These are phyloP conservation scores for Coronaproctus castanopsis DNA, from an alignment of 2,888 invertebrate species.

Conservation along the genomic window DNA sequence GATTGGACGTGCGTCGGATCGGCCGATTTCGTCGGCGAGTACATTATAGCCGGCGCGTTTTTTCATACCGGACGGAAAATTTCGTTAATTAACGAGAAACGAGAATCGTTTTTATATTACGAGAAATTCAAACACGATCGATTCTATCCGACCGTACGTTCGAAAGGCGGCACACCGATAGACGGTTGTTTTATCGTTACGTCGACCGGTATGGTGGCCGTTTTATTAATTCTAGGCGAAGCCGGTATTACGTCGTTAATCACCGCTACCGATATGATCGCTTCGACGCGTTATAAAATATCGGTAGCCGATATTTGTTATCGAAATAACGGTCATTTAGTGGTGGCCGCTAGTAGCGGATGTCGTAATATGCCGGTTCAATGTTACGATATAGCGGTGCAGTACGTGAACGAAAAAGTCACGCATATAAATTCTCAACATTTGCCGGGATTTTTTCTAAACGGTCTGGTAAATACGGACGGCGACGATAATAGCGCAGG, in stretches of 20 bases:
- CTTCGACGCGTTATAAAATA: conserved; percentile 49
- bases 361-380: conserved; percentile 47
- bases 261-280: conserved; percentile 38
- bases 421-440: conserved; percentile 42
- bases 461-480: conserved; percentile 23
- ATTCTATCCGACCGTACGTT: conserved; percentile 59
- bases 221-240: conserved; percentile 23
- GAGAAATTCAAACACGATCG: conserved; percentile 57
- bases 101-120: conserved; percentile 51
- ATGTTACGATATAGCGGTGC: conserved; percentile 43
- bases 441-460: conserved; percentile 48
- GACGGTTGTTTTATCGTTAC: conserved; percentile 62
- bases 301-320: conserved; percentile 60
- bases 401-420: conserved; percentile 38
- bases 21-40: conserved; percentile 51
- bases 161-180: conserved; percentile 64
- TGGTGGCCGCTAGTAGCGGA: conserved; percentile 57
- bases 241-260: conserved; percentile 27
- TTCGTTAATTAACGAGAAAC: conserved; percentile 47
- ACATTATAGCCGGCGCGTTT: conserved; percentile 62
- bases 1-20: conserved; percentile 58
- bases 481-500: not conserved
- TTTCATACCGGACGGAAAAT: conserved; percentile 74
- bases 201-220: conserved; percentile 52
- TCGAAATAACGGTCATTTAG: conserved; percentile 61